These are phyloP conservation scores for Trachemys scripta DNA, from an alignment of 2,113 vertebrate genomes.

Conservation along the genomic window DNA sequence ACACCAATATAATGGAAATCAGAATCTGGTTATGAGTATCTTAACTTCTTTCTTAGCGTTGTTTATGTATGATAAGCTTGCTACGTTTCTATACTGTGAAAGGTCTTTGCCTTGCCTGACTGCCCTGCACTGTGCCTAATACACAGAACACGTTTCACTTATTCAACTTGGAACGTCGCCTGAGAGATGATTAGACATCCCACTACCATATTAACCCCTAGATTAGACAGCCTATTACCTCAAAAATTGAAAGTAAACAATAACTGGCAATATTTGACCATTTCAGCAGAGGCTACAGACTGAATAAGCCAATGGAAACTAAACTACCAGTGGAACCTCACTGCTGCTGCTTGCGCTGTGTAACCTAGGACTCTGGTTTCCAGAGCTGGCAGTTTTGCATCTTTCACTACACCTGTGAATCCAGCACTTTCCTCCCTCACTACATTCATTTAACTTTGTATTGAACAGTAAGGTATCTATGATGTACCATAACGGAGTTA, in stretches of 20 bases:
- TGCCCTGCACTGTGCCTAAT: accelerated
- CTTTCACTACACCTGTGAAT: accelerated
- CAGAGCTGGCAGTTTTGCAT: background rate
- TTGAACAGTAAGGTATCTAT: accelerated
- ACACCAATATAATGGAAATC: background rate
- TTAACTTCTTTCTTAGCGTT: background rate
- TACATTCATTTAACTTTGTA: accelerated
- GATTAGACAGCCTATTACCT: background rate
- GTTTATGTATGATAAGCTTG: accelerated
- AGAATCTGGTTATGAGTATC: background rate
- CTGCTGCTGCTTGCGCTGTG: background rate
- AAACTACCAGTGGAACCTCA: accelerated
- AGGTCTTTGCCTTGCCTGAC: accelerated
- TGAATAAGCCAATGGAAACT: background rate
- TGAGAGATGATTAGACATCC: background rate
- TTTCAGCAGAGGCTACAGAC: accelerated
- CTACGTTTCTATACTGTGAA: background rate
- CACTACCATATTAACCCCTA: background rate
- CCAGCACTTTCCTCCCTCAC: accelerated
- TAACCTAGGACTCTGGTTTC: background rate
- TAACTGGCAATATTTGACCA: accelerated
- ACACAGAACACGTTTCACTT: background rate
- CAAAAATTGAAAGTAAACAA: background rate
- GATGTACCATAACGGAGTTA: accelerated
- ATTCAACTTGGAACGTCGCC: background rate